phyloP scores from a whole-genome alignment of 2,888 invertebrate genomes.

The Noctua fimbriata region DNA sequence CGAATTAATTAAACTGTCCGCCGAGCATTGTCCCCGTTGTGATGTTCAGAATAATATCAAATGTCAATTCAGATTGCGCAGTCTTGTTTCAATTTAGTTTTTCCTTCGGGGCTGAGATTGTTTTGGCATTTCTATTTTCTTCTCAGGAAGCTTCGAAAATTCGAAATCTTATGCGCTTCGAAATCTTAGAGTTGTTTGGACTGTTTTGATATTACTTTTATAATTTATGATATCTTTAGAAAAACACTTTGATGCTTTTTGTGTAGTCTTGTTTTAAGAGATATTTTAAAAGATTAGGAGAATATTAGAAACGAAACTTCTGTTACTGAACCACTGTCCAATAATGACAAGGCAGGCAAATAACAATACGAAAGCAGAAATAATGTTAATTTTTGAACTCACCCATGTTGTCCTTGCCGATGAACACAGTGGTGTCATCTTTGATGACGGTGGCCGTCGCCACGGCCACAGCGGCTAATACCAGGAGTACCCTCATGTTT shows the following conservation, averaged over 20 bases:
- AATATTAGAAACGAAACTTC: too few relatives aligned
- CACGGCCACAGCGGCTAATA: constrained; percentile 77
- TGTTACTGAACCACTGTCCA: neutral
- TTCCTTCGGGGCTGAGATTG: constrained; percentile 23
- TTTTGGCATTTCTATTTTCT: constrained; percentile 35
- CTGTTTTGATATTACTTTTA: constrained; percentile 26
- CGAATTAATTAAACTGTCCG: constrained; percentile 12
- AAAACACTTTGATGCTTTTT: neutral
- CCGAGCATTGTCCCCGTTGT: constrained; percentile 13
- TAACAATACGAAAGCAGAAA: neutral
- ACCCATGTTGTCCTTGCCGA: constrained; percentile 84
- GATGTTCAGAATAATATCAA: constrained; percentile 27
- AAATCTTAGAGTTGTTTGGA: constrained; percentile 10
- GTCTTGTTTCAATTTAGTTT: constrained; percentile 32
- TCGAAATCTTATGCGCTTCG: too few relatives aligned
- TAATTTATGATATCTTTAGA: neutral
- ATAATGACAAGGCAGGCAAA: neutral
- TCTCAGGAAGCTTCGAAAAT: neutral
- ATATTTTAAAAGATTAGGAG: neutral
- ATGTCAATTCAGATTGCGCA: constrained; percentile 25
- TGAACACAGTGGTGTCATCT: constrained; percentile 74
- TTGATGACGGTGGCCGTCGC: constrained; percentile 82
- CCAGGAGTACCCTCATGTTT: constrained; percentile 78
- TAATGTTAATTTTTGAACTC: constrained; percentile 58
- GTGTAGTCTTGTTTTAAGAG: neutral